Base-by-base conservation (phyloP, 2,797 vertebrate species). In the Muscicapa striata region DNA sequence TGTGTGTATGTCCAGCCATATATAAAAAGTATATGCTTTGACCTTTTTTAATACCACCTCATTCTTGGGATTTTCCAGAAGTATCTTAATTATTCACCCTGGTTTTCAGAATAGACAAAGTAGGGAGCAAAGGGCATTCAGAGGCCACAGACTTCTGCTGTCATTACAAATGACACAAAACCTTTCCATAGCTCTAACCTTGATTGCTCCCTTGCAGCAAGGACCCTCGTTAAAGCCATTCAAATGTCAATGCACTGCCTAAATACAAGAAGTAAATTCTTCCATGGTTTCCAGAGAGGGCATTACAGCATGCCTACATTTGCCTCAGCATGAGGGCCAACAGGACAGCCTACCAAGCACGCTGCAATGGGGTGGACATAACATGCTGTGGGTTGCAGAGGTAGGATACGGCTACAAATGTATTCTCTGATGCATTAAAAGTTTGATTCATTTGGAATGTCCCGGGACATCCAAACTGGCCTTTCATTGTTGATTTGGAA, bases 151-250 rank as follows among this genome's bases (percentile, higher is more conserved):
- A 41, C 48, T 24, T 79, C 36, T 75, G 9, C 46, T 76, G 9
- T 69, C 46, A 58, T 51, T 32, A 41, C 30, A 81, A 72, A 84
- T 48, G 5, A 48, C 46, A 48, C 46, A 58, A 77, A 89, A 64
- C 17, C 41, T 83, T 85, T 92, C 61, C 48, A 32, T 52, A 40
- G n/a, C 41, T 87, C 43, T 82, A 17, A 13, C 36, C 36, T 58
- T 81, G 75, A 89, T 85, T 91, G 72, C 61, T 87, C 57, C 75
- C 48, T 85, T 80, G 57, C 57, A 83, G 38, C 38, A 6, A 21
- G 26, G 41, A 76, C 7, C 10, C 41, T 79, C 0, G 0, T 92
- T 91, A 83, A 69, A 80, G 29, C 27, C 57, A 83, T 93, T 94
- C 85, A 85, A 68, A 89, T 85, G 54, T 38, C 87, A 89, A 41